Base-by-base conservation (phyloP, 37 sponge, comb jelly and placozoan species). In the Halisarca cf. caerulea region DNA sequence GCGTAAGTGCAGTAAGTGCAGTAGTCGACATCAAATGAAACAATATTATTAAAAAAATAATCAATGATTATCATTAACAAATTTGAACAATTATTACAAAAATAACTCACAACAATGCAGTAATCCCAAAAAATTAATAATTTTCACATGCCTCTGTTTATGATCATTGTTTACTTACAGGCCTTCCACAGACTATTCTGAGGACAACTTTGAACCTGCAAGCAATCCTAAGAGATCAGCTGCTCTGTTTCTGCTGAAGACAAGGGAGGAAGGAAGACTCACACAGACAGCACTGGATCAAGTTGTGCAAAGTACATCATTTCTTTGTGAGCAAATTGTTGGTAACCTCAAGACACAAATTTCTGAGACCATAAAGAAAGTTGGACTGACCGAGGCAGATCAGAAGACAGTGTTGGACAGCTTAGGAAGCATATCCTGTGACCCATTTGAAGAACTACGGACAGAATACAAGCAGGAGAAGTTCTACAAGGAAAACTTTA, bases 401-500 rank as follows among this genome's bases (percentile, higher is more conserved):
- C 8, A 15, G 28, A 64, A 64, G 66, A 64, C 66, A 9, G 66
- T 64, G 66, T 27, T 64, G 66, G 28, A n/a, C 66, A 64, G 66
- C 23, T 64, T 64, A 64, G 66, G 27, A 25, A 25, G 27, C 23
- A n/a, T 64, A 18, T 64, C 66, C 27, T n/a, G 28, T 64, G 8
- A 64, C 66, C 66, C 66, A 8, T 69, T 69, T 69, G 71, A 69
- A 11, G 71, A 36, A 2, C 33, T 69, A 6, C 2, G 1, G 37
- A 69, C 71, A 17, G 71, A 69, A 28, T 69, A 69, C 37, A 69
- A 17, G 37, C 71, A 69, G 37, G 71, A 35, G 71, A 28, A 69
- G 35, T 69, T 9, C 71, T 69, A 69, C 71, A 69, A 69, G 37
- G 71, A 69, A 69, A 69, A 69, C 71, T 69, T 69, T 36, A 69